Conservation (phyloP, 1,140 invertebrate genomes). For the Melanaphis sacchari region DNA sequence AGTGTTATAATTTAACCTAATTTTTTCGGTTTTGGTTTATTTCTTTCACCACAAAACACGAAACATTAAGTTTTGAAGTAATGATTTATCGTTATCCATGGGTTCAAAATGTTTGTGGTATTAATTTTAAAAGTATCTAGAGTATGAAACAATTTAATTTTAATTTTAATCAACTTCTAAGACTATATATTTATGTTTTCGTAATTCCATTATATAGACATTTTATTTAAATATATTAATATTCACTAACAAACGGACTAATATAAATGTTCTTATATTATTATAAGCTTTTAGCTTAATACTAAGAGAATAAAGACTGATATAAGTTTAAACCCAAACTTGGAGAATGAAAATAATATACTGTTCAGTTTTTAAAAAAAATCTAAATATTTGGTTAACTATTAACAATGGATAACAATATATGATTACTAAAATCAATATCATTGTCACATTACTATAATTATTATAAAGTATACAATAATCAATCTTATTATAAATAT, state of each 20-base stretch:
- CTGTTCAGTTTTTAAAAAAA: background rate
- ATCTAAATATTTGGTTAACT: no score
- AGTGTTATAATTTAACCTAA: background rate
- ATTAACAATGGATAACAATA: no score
- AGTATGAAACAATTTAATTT: background rate
- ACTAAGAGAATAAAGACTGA: background rate
- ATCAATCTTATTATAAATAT: no score
- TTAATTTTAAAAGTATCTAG: constrained; percentile 3
- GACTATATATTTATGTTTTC: background rate
- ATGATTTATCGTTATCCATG: background rate
- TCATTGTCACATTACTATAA: no score
- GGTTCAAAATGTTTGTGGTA: background rate
- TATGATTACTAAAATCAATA: no score
- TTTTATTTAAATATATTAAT: background rate
- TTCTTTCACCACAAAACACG: background rate
- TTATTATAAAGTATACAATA: no score
- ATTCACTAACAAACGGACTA: background rate
- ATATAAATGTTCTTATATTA: background rate
- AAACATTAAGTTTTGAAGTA: background rate
- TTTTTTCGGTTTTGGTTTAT: background rate
- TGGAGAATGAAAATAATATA: background rate
- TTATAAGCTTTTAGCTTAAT: background rate
- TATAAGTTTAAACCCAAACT: background rate
- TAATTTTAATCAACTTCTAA: background rate
- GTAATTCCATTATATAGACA: background rate